Evolutionary conservation across 1,140 invertebrate genomes (phyloP).

Genomic region (Cyclina sinensis): DNA sequence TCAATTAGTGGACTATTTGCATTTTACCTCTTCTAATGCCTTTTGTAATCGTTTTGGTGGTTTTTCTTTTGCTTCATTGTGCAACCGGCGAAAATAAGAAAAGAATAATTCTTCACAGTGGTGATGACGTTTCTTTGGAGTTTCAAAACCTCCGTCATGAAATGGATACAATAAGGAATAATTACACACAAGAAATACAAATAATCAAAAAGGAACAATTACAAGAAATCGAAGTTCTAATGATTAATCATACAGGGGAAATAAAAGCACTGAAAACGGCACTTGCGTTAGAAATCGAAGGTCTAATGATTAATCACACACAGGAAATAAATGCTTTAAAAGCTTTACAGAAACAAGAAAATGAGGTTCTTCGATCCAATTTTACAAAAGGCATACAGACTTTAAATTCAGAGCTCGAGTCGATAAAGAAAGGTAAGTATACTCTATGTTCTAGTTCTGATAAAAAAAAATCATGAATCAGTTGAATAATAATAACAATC

Average conservation of each 20-base stretch:
- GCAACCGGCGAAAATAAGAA: neutral
- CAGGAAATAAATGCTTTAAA: neutral
- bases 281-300: neutral
- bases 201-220: neutral
- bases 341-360: neutral
- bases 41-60: too few species aligned
- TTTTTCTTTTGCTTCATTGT: too few species aligned
- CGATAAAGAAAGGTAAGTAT: neutral
- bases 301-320: neutral
- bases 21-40: too few species aligned
- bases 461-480: too few species aligned
- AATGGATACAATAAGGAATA: neutral
- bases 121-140: neutral
- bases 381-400: neutral
- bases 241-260: neutral
- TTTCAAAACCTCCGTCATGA: conserved; percentile 1
- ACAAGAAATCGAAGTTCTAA: neutral
- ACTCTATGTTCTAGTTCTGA: too few species aligned
- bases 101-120: neutral
- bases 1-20: too few species aligned
- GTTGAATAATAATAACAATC: too few species aligned
- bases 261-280: neutral
- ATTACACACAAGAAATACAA: neutral
- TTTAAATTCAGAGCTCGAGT: neutral
- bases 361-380: too few species aligned